These are phyloP conservation scores for Geodia barretti DNA, from an alignment of 37 sponge, comb jelly and placozoan species.

Conservation along the genomic window DNA sequence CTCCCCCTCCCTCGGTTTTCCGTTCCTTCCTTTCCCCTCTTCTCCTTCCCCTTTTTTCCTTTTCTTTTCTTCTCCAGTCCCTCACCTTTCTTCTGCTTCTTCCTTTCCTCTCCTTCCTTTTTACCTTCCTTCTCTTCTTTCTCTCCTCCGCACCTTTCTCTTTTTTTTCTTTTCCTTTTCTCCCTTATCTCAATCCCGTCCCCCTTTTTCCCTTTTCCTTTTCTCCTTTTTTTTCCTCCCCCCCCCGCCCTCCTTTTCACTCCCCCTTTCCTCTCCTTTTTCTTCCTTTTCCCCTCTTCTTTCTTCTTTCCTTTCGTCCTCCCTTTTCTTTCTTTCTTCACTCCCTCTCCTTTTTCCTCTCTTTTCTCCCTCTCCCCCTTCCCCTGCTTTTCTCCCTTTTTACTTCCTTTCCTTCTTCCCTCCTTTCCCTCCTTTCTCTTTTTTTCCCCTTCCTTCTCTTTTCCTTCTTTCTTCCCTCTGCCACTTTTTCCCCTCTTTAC, in stretches of 20 bases:
- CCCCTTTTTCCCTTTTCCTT: background rate
- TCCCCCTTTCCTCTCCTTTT: background rate
- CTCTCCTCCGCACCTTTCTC: background rate
- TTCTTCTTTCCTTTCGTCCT: background rate
- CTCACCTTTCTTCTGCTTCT: background rate
- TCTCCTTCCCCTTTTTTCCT: background rate
- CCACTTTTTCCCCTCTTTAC: background rate
- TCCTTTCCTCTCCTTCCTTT: background rate
- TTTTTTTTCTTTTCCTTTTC: background rate
- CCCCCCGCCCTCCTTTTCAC: background rate
- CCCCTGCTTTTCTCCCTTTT: background rate
- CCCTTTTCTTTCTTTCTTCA: constrained; percentile 34
- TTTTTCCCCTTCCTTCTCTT: background rate
- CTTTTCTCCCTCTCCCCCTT: constrained; percentile 8
- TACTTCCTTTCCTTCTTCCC: background rate
- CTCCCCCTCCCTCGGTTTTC: background rate
- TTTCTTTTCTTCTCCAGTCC: no score
- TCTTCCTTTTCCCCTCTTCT: background rate
- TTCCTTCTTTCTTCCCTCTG: background rate
- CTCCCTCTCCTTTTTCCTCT: background rate
- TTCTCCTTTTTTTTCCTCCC: background rate
- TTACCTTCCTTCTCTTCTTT: background rate
- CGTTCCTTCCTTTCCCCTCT: background rate
- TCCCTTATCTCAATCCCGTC: background rate
- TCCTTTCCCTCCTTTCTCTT: background rate